phyloP scores from a whole-genome alignment of 2,797 vertebrate species.

The Epinephelus malabaricus region DNA sequence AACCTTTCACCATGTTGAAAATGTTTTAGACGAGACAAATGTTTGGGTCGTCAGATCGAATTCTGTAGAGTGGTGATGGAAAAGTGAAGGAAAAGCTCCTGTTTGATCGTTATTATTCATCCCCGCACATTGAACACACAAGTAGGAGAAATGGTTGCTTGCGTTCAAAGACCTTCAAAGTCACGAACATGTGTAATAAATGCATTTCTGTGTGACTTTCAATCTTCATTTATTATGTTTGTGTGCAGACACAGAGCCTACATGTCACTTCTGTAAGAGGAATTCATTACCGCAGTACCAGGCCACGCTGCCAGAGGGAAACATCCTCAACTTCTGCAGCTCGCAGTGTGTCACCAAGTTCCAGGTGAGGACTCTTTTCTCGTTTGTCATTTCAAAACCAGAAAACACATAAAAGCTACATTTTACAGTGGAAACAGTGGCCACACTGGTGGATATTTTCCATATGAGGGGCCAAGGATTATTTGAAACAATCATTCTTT shows the following conservation, averaged over 20 bases:
- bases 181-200: background rate
- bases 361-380: conserved; percentile 86
- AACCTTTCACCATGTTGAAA: no score
- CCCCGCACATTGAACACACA: background rate
- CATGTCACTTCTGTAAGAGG: conserved; percentile 98
- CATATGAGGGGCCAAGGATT: background rate
- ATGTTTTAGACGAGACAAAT: no score
- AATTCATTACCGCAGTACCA: conserved; percentile 97
- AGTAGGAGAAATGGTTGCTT: no score
- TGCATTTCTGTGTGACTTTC: background rate
- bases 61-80: no score
- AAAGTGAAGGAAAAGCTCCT: no score
- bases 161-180: no score
- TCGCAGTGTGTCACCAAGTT: conserved; percentile 98
- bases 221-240: conserved; percentile 13
- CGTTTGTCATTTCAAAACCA: background rate
- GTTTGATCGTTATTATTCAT: background rate
- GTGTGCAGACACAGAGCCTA: conserved; percentile 90
- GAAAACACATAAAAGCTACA: background rate
- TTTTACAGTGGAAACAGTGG: no score
- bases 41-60: no score
- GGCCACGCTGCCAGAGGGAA: conserved; percentile 97
- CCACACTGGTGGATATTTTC: no score
- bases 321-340: conserved; percentile 98
- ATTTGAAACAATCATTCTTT: background rate